These are phyloP conservation scores for Schizopygopsis pylzovi DNA, from an alignment of 2,797 vertebrate species.

Conservation along the genomic window DNA sequence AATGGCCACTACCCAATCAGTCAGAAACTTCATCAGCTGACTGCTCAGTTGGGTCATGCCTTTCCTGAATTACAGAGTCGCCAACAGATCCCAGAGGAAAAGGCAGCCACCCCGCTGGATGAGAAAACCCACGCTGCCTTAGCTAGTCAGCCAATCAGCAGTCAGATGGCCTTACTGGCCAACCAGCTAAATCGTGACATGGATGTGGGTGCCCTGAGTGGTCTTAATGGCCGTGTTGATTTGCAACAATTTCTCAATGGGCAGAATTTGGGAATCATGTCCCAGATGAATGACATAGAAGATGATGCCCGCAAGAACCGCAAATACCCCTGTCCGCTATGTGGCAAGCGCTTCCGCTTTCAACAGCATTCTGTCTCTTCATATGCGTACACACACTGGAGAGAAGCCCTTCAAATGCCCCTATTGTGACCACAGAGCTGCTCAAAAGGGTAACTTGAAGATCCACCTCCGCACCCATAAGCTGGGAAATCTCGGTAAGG, in stretches of 20 bases:
- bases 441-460: constrained; percentile 98
- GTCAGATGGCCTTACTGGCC: constrained; percentile 95
- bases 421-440: constrained; percentile 98
- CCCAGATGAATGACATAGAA: constrained; percentile 99
- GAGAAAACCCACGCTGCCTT: constrained; percentile 91
- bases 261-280: constrained; percentile 99
- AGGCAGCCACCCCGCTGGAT: constrained; percentile 85
- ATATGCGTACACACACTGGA: constrained; percentile 98
- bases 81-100: constrained; percentile 93
- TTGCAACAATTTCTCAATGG: constrained; percentile 98
- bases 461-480: constrained; percentile 99
- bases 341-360: constrained; percentile 97
- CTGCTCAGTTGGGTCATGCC: constrained; percentile 96
- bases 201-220: constrained; percentile 82
- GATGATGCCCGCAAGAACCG: constrained; percentile 97
- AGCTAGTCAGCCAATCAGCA: constrained; percentile 93
- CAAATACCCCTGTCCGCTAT: constrained; percentile 97
- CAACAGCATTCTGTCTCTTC: constrained; percentile 98
- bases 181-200: constrained; percentile 96
- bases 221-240: constrained; percentile 94
- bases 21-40: constrained; percentile 97
- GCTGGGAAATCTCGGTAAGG: constrained; percentile 96
- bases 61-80: constrained; percentile 93
- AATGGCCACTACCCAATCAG: constrained; percentile 99
- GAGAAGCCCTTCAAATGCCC: constrained; percentile 99